A percentile compares a stretch with the other conserved stretches of the same genome.
Evolutionary conservation across 2,888 invertebrate species (phyloP).

Genomic region (Tachina fera): DNA sequence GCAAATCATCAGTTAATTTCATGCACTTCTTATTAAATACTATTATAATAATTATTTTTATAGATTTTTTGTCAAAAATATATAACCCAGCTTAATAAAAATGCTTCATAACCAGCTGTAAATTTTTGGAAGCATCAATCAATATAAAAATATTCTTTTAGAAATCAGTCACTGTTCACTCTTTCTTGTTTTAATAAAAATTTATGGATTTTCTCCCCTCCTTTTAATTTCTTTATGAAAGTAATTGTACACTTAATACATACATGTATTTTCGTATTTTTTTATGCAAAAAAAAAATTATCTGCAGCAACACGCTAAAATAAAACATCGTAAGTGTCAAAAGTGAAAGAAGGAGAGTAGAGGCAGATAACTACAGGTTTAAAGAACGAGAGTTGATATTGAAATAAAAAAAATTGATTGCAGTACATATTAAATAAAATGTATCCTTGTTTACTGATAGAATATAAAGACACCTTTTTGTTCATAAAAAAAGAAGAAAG

Average conservation of each 20-base stretch:
- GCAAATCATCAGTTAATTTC: too few relatives aligned
- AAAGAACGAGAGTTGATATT: slow-evolving; percentile 25
- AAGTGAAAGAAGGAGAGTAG: not conserved
- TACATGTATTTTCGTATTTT: slow-evolving; percentile 2
- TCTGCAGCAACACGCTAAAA: slow-evolving; percentile 24
- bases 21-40: too few relatives aligned
- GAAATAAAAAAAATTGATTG: not conserved
- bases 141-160: not conserved
- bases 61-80: too few relatives aligned
- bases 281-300: slow-evolving; percentile 4
- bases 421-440: slow-evolving; percentile 14
- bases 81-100: too few relatives aligned
- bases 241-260: slow-evolving; percentile 14
- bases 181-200: not conserved
- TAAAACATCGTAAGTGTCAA: slow-evolving; percentile 27
- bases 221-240: not conserved
- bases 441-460: not conserved
- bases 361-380: not conserved
- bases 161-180: not conserved
- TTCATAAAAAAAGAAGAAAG: not conserved
- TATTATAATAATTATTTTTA: too few relatives aligned
- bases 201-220: slow-evolving; percentile 29
- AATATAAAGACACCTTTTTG: slow-evolving; percentile 11
- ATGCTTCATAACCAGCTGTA: not conserved
- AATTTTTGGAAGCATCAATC: too few relatives aligned